These are phyloP conservation scores for Drosophila crucigera DNA, from an alignment of 2,888 invertebrate genomes.

Conservation along the genomic window DNA sequence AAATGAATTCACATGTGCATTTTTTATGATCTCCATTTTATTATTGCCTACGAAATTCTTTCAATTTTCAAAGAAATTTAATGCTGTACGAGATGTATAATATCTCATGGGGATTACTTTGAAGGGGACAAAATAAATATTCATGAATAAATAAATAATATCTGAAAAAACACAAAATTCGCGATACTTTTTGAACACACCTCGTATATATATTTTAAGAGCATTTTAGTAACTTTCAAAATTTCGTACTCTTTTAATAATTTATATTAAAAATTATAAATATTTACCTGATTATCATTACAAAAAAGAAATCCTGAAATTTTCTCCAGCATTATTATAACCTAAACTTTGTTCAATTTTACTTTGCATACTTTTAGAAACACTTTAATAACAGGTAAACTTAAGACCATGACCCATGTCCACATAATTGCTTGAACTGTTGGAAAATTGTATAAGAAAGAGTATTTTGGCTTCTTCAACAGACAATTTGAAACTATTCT, in stretches of 20 bases:
- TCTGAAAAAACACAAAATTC: too few species aligned
- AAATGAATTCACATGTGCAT: accelerated
- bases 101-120: too few species aligned
- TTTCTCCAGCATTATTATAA: not conserved
- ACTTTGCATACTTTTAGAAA: not conserved
- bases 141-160: too few species aligned
- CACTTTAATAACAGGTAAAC: not conserved
- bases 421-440: not conserved
- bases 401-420: not conserved
- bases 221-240: not conserved
- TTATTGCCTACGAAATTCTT: not conserved
- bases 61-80: too few species aligned
- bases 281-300: not conserved
- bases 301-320: not conserved
- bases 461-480: not conserved
- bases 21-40: not conserved
- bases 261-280: not conserved
- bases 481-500: not conserved
- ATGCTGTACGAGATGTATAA: too few species aligned
- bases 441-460: not conserved
- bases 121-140: too few species aligned
- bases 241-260: not conserved
- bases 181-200: too few species aligned
- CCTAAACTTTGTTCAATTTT: not conserved
- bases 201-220: not conserved